Evolutionary conservation across 2,888 invertebrate genomes (phyloP), one percentile per base, ranked within the genome.

Genomic region (Agriopis aurantiaria): DNA sequence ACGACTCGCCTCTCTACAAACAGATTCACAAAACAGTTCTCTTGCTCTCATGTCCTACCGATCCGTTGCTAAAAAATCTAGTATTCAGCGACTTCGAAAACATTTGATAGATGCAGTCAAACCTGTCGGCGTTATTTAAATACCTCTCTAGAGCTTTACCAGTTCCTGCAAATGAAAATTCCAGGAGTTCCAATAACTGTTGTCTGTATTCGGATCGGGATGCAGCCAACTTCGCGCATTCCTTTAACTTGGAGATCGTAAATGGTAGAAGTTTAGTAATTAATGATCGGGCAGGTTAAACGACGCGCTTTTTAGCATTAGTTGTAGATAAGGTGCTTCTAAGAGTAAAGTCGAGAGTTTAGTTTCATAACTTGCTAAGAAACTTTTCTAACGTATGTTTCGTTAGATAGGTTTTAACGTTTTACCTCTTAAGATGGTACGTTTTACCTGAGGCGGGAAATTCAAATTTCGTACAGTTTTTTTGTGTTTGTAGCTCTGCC

Each of bases 181-280:
- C 78, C 69, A 33, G 17, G 70, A 78, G 69, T 74, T 65, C 68
- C 74, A 78, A 78, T 81, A 77, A 77, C 72, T 64, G 72, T 69
- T 69, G 65, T 55, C 65, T 75, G 74, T 74, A 78, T 75, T 76
- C 75, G 69, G 75, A 76, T 75, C 71, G 75, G 52, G 57, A 65
- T 66, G 69, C 63, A 59, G 55, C 48, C 59, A 83, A 87, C 78
- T 86, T 80, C 68, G 77, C 61, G 77, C 76, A 84, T 85, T 82
- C 82, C 81, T 81, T 77, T 74, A 72, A 70, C 79, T 75, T 77
- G 76, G 74, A 66, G 67, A 80, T 82, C 80, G 79, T 79, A 78
- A 84, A 85, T 81, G 82, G 82, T 73, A 75, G 59, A 87, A 89
- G 78, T 87, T 75, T 70, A 68, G 81, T 85, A 84, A 87, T 88